These are phyloP conservation scores for Pseudococcus jackbeardsleyi DNA, from an alignment of 2,888 invertebrate species.

Conservation along the genomic window DNA sequence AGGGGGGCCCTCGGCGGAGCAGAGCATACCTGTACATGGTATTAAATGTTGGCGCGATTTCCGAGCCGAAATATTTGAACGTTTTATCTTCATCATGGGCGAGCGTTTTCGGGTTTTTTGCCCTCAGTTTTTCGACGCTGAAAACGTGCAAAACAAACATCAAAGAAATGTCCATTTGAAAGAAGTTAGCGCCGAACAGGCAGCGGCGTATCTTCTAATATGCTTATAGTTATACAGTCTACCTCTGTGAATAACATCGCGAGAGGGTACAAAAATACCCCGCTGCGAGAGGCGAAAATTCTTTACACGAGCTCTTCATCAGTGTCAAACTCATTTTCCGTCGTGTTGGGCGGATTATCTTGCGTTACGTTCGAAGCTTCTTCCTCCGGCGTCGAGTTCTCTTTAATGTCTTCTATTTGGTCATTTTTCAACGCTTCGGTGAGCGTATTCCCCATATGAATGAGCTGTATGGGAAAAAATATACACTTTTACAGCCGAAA, in stretches of 20 bases:
- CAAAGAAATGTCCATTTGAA: slow-evolving; percentile 15
- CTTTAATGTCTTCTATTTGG: slow-evolving; percentile 34
- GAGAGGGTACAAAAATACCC: neutral
- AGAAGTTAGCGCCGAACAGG: neutral
- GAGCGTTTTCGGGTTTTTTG: neutral
- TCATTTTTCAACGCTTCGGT: slow-evolving; percentile 58
- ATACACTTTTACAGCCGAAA: neutral
- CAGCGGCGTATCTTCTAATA: neutral
- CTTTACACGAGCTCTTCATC: slow-evolving; percentile 28
- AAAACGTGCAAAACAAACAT: slow-evolving; percentile 12
- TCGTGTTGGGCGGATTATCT: neutral
- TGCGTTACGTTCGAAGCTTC: neutral
- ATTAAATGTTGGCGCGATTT: neutral
- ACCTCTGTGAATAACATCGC: neutral
- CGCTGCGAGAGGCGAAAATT: neutral
- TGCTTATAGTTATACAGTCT: neutral
- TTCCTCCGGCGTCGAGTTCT: neutral
- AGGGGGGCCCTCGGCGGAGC: neutral
- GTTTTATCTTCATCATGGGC: slow-evolving; percentile 16
- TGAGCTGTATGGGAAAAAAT: slow-evolving; percentile 41
- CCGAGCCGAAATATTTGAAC: neutral
- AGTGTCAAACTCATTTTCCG: slow-evolving; percentile 14
- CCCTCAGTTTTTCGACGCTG: neutral
- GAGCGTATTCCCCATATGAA: slow-evolving; percentile 57
- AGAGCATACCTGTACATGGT: neutral